Evolutionary conservation across 2,888 invertebrate genomes (phyloP).

Genomic region (Agrotis puta): DNA sequence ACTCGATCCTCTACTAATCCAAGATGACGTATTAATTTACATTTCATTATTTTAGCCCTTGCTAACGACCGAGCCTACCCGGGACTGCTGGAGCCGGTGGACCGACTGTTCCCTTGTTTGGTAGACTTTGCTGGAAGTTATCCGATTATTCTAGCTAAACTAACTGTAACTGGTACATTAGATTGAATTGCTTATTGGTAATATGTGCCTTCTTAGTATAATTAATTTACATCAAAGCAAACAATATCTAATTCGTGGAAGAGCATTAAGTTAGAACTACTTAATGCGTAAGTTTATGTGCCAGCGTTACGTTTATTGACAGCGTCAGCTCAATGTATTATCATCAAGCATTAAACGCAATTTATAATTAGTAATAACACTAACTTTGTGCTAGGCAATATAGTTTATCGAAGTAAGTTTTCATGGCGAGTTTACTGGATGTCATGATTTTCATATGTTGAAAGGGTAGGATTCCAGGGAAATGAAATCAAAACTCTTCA

Average conservation of each 20-base stretch:
- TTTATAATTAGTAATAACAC: constrained; percentile 10
- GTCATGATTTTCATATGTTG: constrained; percentile 26
- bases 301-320: constrained; percentile 26
- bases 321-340: constrained; percentile 41
- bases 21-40: constrained; percentile 83
- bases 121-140: constrained; percentile 35
- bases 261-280: constrained; percentile 45
- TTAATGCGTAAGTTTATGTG: constrained; percentile 27
- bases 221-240: constrained; percentile 44
- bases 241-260: constrained; percentile 40
- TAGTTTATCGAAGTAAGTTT: constrained; percentile 14
- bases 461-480: no score
- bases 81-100: constrained; percentile 50
- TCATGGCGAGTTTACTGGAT: constrained; percentile 29
- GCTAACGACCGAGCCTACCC: constrained; percentile 49
- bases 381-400: constrained; percentile 1
- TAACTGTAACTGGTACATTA: constrained; percentile 22
- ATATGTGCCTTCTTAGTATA: constrained; percentile 29
- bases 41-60: constrained; percentile 76
- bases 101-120: constrained; percentile 49
- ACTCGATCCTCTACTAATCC: constrained; percentile 75
- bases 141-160: constrained; percentile 39
- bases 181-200: constrained; percentile 21
- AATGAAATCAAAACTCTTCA: no score
- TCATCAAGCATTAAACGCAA: constrained; percentile 38